Conservation (phyloP, 2,113 vertebrate genomes). For the Tamias sibiricus region DNA sequence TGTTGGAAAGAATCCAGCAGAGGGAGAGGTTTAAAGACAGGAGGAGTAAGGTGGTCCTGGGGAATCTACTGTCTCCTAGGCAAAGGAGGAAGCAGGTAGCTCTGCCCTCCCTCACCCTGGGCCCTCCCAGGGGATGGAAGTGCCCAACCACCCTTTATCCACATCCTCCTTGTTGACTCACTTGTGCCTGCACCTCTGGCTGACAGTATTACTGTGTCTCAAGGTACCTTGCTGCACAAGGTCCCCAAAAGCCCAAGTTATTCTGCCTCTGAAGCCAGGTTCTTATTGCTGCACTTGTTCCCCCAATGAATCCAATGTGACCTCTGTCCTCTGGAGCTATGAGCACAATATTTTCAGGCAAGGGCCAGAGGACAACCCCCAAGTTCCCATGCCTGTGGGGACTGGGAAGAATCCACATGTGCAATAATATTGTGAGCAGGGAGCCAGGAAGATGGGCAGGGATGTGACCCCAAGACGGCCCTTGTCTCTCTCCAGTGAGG, state of each 20-base stretch:
- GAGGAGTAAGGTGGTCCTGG: too few relatives aligned
- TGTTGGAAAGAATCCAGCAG: not conserved
- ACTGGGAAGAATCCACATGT: not conserved
- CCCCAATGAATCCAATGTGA: fast-evolving
- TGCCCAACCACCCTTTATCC: not conserved
- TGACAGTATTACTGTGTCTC: not conserved
- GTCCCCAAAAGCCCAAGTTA: not conserved
- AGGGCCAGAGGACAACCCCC: not conserved
- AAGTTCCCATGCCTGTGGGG: not conserved
- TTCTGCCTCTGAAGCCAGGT: not conserved
- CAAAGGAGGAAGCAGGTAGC: not conserved
- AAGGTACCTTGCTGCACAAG: not conserved
- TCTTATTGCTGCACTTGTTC: not conserved
- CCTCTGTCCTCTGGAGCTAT: not conserved
- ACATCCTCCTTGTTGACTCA: not conserved
- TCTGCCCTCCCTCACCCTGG: not conserved
- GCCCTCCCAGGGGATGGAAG: not conserved
- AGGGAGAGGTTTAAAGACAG: too few relatives aligned
- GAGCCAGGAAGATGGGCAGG: too few relatives aligned
- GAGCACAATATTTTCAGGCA: not conserved
- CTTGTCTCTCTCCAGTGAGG: not conserved
- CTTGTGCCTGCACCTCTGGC: not conserved
- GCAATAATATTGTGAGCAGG: too few relatives aligned
- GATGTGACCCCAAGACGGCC: not conserved
- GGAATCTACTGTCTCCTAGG: not conserved